These are phyloP conservation scores for Teinopalpus imperialis DNA, from an alignment of 2,888 invertebrate genomes.

Conservation along the genomic window DNA sequence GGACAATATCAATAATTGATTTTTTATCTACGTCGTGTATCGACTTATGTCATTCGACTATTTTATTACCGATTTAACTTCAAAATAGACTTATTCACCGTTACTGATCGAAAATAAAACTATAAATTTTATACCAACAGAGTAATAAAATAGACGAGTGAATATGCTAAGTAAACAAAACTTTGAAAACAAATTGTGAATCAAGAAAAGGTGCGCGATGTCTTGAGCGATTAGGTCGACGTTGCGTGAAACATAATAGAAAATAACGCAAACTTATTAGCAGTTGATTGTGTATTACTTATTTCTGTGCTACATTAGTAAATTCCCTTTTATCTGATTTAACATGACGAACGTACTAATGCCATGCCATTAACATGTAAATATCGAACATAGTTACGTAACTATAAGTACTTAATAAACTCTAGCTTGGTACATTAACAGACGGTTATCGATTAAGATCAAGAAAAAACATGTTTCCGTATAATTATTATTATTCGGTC, in stretches of 20 bases:
- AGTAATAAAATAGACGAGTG: neutral
- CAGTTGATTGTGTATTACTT: conserved; percentile 4
- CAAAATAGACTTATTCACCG: too few relatives aligned
- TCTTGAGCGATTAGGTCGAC: neutral
- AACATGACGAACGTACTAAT: conserved; percentile 15
- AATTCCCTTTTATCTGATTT: conserved; percentile 11
- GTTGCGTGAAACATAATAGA: conserved; percentile 10
- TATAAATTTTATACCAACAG: neutral
- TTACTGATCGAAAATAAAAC: too few relatives aligned
- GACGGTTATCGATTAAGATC: conserved; percentile 1
- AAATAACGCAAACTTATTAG: conserved; percentile 12
- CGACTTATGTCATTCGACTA: too few relatives aligned
- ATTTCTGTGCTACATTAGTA: conserved; percentile 16
- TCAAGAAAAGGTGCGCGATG: neutral
- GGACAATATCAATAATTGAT: too few relatives aligned
- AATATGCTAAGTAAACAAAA: neutral
- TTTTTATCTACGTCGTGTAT: too few relatives aligned
- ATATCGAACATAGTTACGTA: conserved; percentile 5
- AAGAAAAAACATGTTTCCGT: too few relatives aligned
- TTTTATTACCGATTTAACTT: too few relatives aligned
- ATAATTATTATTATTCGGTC: too few relatives aligned
- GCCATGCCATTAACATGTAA: conserved; percentile 16
- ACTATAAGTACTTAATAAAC: conserved; percentile 6
- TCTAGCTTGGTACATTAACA: conserved; percentile 7
- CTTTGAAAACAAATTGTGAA: neutral